phyloP scores from a whole-genome alignment of 2,888 invertebrate species.

The Palloptera scutellata region DNA sequence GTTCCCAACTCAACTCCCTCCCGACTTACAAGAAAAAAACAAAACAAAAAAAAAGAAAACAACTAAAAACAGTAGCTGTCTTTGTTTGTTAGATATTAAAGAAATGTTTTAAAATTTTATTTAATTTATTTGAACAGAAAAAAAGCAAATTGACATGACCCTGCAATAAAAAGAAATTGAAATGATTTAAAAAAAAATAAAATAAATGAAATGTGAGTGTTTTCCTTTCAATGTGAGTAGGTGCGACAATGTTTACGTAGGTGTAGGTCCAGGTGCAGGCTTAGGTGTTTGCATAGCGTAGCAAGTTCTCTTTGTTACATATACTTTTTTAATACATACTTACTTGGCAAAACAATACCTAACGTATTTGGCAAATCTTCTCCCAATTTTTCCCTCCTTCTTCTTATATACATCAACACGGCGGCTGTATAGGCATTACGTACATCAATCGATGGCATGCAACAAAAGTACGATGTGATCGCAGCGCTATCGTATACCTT shows the following conservation, averaged over 20 bases:
- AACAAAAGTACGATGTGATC: slow-evolving; percentile 77
- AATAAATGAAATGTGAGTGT: background rate
- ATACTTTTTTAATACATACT: slow-evolving; percentile 28
- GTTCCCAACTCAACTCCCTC: no score
- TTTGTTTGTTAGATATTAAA: slow-evolving; percentile 10
- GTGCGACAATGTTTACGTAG: no score
- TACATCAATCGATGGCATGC: slow-evolving; percentile 71
- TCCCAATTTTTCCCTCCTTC: slow-evolving; percentile 55
- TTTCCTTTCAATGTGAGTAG: no score
- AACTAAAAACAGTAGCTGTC: slow-evolving; percentile 25
- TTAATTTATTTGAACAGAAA: slow-evolving; percentile 14
- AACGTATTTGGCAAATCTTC: slow-evolving; percentile 64
- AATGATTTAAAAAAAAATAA: background rate
- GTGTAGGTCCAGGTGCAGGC: no score
- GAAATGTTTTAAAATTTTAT: slow-evolving; percentile 12
- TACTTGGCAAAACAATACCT: slow-evolving; percentile 50
- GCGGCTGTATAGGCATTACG: slow-evolving; percentile 61
- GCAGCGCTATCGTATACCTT: slow-evolving; percentile 75
- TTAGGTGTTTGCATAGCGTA: no score
- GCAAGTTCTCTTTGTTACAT: slow-evolving; percentile 10
- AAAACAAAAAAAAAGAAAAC: background rate
- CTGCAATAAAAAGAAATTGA: slow-evolving; percentile 1
- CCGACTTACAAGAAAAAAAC: no score
- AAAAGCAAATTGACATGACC: slow-evolving; percentile 22
- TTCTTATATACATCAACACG: slow-evolving; percentile 45